Evolutionary conservation across 1,140 invertebrate species (phyloP).

Genomic region (Zaprionus tsacasi): DNA sequence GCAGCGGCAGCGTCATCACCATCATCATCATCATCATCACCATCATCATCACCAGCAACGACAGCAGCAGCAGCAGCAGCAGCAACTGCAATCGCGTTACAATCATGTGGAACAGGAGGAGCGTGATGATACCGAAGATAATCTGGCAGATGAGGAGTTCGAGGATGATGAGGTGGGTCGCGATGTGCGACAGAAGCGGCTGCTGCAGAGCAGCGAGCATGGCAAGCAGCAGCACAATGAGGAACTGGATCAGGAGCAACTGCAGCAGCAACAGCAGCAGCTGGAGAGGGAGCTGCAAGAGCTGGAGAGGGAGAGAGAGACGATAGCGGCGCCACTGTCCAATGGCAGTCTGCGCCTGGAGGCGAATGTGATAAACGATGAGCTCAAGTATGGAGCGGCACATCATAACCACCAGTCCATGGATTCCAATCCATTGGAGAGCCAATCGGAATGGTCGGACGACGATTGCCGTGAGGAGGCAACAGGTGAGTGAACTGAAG

Average conservation of each 20-base stretch:
- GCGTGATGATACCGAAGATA: constrained; percentile 81
- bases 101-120: constrained; percentile 76
- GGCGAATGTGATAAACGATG: constrained; percentile 84
- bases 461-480: constrained; percentile 85
- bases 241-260: constrained; percentile 38
- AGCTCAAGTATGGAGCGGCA: constrained; percentile 82
- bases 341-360: constrained; percentile 61
- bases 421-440: constrained; percentile 85
- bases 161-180: constrained; percentile 81
- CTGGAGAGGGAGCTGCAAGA: background rate
- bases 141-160: constrained; percentile 82
- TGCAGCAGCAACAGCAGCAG: constrained; percentile 19
- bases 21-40: constrained; percentile 70
- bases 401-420: constrained; percentile 83
- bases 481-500: constrained; percentile 64
- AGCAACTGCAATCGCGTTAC: constrained; percentile 58
- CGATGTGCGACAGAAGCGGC: constrained; percentile 76
- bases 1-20: constrained; percentile 65
- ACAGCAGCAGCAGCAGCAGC: constrained; percentile 50
- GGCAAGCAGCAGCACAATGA: constrained; percentile 32
- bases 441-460: constrained; percentile 92
- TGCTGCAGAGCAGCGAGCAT: constrained; percentile 39
- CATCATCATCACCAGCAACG: constrained; percentile 55
- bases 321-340: constrained; percentile 36
- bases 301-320: constrained; percentile 4